Conservation (phyloP, 2,797 vertebrate species). For the Halcyon smyrnensis region DNA sequence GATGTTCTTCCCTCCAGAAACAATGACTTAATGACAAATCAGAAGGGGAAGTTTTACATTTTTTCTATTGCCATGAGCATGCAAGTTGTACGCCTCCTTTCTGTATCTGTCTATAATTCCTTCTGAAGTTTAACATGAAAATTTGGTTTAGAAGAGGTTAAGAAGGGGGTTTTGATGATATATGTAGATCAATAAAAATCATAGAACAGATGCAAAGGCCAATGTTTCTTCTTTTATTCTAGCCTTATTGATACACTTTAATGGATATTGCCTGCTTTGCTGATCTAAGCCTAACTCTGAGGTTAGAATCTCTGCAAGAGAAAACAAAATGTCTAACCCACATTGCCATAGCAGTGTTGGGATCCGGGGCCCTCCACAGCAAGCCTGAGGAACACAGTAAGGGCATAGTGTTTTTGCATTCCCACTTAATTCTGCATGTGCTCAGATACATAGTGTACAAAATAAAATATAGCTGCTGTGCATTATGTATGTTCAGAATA, state of each 20-base stretch:
- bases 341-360: rapidly evolving
- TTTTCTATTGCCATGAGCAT: not conserved
- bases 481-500: not conserved
- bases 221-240: not conserved
- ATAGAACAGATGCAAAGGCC: not conserved
- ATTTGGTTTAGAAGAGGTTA: not conserved
- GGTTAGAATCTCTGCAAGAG: not conserved
- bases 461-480: not conserved
- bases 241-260: not conserved
- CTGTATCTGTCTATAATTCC: not conserved
- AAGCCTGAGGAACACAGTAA: not conserved
- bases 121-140: not conserved
- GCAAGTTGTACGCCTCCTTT: rapidly evolving
- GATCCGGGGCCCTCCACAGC: rapidly evolving
- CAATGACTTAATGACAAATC: not conserved
- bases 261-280: not conserved
- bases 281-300: not conserved
- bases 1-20: not conserved
- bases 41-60: not conserved
- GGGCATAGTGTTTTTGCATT: not conserved
- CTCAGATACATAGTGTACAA: not conserved
- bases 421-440: not conserved
- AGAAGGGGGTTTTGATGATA: not conserved
- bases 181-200: not conserved
- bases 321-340: not conserved